Base-by-base conservation (phyloP, 1,140 invertebrate genomes). In the Phocides pigmalion region DNA sequence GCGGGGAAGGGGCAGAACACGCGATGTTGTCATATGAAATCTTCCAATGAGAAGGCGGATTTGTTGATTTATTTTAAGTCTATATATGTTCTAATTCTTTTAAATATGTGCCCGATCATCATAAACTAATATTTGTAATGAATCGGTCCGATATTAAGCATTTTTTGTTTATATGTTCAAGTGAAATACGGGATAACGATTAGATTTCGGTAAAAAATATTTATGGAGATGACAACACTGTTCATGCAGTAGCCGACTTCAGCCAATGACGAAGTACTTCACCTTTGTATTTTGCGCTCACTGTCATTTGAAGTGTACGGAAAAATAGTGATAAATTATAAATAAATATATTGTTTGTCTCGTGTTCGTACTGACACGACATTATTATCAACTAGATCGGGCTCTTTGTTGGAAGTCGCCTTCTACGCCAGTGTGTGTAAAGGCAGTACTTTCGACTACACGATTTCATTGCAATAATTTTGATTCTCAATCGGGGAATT, bases 341-440 rank as follows among this genome's bases (percentile, higher is more conserved):
- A 76, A 71, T 72, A 82, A 76, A 71, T 66, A 80, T 74, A 79
- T 77, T 75, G 69, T 81, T 72, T 73, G 70, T 78, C 68, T 76
- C 50, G 17, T n/a, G n/a, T n/a, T n/a, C 54, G 62, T 53, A 70
- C 66, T 66, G 70, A 70, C 70, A 66, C 66, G 54, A 68, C 61
- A 63, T 62, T 70, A 70, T 81, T 84, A 88, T 90, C 80, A 78
- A 44, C 72, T 68, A 41, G 25, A 64, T 74, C 68, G 66, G 14
- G 59, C 58, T 74, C 74, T 79, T 80, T 86, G 82, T 85, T 80
- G 81, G 67, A 72, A 87, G 83, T 80, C 73, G 80, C 85, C 90
- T 91, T 92, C 89, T 91, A 78, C 82, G 79, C 89, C 90, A 91
- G 90, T 87, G 90, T 81, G 90, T 89, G 87, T 89, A 92, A 91